Evolutionary conservation across 1,140 invertebrate species (phyloP).

Genomic region (Aphidius gifuensis): DNA sequence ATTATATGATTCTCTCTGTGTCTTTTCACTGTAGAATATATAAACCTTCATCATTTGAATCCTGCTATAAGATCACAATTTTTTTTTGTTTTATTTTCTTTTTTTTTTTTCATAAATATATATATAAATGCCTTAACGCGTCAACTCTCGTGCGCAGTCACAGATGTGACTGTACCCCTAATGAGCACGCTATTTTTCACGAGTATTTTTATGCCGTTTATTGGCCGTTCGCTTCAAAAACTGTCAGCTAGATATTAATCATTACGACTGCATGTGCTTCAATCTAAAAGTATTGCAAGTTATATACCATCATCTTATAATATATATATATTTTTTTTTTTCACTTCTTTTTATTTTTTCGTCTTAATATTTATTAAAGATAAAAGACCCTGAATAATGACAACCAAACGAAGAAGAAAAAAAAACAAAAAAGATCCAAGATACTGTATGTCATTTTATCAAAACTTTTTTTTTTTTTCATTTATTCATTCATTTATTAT

Average conservation of each 20-base stretch:
- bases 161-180: constrained; percentile 56
- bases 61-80: constrained; percentile 11
- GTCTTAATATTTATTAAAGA: no score
- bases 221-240: constrained; percentile 55
- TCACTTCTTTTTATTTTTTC: no score
- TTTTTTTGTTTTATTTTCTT: background rate
- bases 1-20: background rate
- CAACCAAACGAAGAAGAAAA: no score
- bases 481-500: constrained; percentile 36
- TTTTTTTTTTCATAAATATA: background rate
- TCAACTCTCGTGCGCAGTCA: constrained; percentile 35
- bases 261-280: constrained; percentile 41
- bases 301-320: no score
- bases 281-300: no score
- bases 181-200: constrained; percentile 58
- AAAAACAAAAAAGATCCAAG: no score
- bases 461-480: no score
- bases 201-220: constrained; percentile 58
- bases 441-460: no score
- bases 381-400: no score
- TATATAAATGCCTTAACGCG: background rate
- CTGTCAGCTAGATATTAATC: constrained; percentile 58
- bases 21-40: background rate
- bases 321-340: no score
- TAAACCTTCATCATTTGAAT: no score